Evolutionary conservation across 1,140 invertebrate genomes (phyloP).

Genomic region (Drosophila yakuba): DNA sequence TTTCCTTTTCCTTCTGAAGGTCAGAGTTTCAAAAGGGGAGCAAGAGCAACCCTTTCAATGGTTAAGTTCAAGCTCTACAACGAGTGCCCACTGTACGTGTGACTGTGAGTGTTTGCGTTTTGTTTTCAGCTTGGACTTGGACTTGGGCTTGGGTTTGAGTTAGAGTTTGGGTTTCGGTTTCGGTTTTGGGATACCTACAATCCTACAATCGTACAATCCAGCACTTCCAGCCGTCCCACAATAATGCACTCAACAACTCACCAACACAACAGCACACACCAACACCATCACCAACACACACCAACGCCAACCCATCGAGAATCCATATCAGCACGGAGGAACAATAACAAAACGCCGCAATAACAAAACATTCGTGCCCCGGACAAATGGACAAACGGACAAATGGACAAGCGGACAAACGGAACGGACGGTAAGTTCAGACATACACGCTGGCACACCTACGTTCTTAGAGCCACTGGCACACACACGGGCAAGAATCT

Average conservation of each 20-base stretch:
- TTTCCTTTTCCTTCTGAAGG: constrained; percentile 33
- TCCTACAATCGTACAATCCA: constrained; percentile 26
- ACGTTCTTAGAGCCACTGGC: constrained; percentile 28
- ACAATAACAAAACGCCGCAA: constrained; percentile 56
- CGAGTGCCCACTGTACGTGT: constrained; percentile 1
- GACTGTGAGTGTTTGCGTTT: constrained; percentile 8
- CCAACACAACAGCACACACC: constrained; percentile 5
- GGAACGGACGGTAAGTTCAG: constrained; percentile 49
- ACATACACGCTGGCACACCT: constrained; percentile 52
- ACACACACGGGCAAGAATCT: neutral
- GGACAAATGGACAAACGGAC: constrained; percentile 63
- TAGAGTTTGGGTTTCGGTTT: constrained; percentile 10
- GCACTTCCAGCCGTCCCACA: constrained; percentile 8
- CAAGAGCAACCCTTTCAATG: constrained; percentile 29
- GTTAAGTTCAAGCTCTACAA: constrained; percentile 22
- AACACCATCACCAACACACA: constrained; percentile 1
- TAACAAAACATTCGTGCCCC: constrained; percentile 61
- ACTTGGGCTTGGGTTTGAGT: neutral
- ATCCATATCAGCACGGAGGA: constrained; percentile 72
- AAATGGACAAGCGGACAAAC: constrained; percentile 45
- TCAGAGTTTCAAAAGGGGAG: constrained; percentile 26
- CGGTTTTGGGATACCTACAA: constrained; percentile 35
- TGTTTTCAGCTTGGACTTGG: neutral
- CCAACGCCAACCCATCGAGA: constrained; percentile 39
- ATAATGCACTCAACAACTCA: constrained; percentile 32